Base-by-base conservation (phyloP, 1,140 invertebrate species). In the Meloidogyne floridensis region DNA sequence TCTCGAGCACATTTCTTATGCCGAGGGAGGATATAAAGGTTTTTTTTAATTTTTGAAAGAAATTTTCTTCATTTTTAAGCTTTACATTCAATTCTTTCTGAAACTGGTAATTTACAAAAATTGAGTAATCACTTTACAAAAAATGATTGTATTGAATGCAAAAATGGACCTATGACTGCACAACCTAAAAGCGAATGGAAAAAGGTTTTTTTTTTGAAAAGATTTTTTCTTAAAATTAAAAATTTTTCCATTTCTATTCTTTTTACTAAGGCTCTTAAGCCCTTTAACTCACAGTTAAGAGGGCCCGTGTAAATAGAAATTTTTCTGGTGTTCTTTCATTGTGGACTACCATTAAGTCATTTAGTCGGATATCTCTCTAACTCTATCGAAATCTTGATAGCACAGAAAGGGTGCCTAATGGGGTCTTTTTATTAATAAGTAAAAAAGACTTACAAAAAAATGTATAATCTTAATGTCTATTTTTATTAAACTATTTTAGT, bases 21-120 rank as follows among this genome's bases (percentile, higher is more conserved):
- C 97, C 10, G 94, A 94, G 85, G 96, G 95, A 82, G 97, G 97
- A 11, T 98, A 97, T 92, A 93, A 94, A 91, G 93, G 91, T 92
- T 77, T 42, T 11, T 75, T 42, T 11, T 72, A 70, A n/a, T 81
- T 75, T 20, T 70, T 75, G 47, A 80, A 77, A 73, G 72, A 2
- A 71, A 79, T 9, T 56, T 53, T 72, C 76, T 86, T 71, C 47
- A 51, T 51, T 86, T 84, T 85, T 70, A 72, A 85, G 86, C 88
- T 9, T 75, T 91, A 13, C 90, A 91, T 77, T 80, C 86, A 6
- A 82, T 87, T 13, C 83, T 91, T 9, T 80, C 76, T 47, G 77
- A 87, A 42, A 88, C 20, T 47, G 77, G 79, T 43, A 84, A 77
- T 72, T 84, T 84, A 80, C 83, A 76, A 43, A 86, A 86, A 73